Conservation (phyloP, 2,888 invertebrate species). For the Brachypalpus laphriformis region DNA sequence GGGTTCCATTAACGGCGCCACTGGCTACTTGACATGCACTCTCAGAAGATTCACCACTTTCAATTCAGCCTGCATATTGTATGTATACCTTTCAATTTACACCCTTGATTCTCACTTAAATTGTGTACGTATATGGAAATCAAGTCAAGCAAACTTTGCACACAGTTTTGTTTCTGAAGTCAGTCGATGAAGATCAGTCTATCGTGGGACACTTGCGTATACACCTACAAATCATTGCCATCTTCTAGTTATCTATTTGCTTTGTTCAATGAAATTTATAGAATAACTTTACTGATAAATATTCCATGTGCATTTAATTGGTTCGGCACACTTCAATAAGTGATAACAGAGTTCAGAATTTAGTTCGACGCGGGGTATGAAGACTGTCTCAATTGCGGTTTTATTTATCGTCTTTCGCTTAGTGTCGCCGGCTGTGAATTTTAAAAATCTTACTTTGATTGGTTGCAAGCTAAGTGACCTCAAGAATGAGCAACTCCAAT, state of each 20-base stretch:
- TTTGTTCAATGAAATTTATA: slow-evolving; percentile 25
- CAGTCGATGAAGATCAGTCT: slow-evolving; percentile 31
- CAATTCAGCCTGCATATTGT: neutral
- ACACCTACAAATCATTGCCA: neutral
- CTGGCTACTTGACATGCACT: neutral
- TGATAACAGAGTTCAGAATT: neutral
- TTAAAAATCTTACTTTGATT: slow-evolving; percentile 45
- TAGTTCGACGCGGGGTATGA: slow-evolving; percentile 7
- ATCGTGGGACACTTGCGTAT: neutral
- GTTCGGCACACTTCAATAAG: neutral
- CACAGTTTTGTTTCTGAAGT: slow-evolving; percentile 41
- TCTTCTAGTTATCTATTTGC: slow-evolving; percentile 23
- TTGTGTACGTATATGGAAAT: neutral
- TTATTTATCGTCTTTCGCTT: neutral
- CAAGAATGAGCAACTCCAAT: slow-evolving; percentile 49
- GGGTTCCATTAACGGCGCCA: neutral
- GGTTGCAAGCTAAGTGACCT: slow-evolving; percentile 53
- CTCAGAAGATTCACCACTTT: neutral
- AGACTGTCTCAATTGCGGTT: neutral
- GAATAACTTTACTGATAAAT: slow-evolving; percentile 2
- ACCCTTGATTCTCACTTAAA: slow-evolving; percentile 4
- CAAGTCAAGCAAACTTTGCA: slow-evolving; percentile 19
- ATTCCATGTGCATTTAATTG: slow-evolving; percentile 1
- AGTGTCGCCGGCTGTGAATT: neutral
- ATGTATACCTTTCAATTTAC: slow-evolving; percentile 28